Base-by-base conservation (phyloP, 2,797 vertebrate genomes). In the Podarcis lilfordi region DNA sequence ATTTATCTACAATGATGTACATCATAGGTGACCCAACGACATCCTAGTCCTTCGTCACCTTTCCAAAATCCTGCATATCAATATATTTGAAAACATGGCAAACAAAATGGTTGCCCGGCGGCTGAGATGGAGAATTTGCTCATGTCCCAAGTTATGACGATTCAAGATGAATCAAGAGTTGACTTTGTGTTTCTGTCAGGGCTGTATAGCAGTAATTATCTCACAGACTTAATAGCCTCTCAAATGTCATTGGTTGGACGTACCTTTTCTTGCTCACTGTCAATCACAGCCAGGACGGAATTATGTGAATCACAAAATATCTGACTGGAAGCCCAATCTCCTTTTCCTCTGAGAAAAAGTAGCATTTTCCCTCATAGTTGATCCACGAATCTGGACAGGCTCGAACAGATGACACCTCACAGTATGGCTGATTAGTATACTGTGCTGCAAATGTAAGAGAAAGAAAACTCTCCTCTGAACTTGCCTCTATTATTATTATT, bases 321-420 rank as follows among this genome's bases (percentile, higher is more conserved):
- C n/a, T 35, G 84, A 29, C 74, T 27, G 35, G 35, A 66, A n/a
- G 84, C 23, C 84, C 84, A 85, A 37, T 27, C 37, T 66, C 19
- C 23, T 25, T 85, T 45, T 64, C 64, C 61, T 86, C 84, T 15
- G 84, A 86, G 84, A 86, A 86, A 50, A 77, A 86, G 13, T 86
- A 86, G 75, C 84, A 86, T 68, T 78, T 86, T 2, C 84, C 84
- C n/a, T 37, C 27, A 32, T 78, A 78, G 19, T 45, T 32, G 29
- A 86, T n/a, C 84, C 84, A 86, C 19, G 2, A 10, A 0, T 1
- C 0, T 0, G 61, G 75, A 25, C 84, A 86, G 8, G 64, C 80
- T 17, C 5, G 7, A n/a, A 7, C 4, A 17, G 25, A 45, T 17
- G 15, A 2, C 3, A 1, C 25, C 32, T n/a, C 50, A 32, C n/a